These are phyloP conservation scores for Australoheros facetus DNA, from an alignment of 2,797 vertebrate genomes.

Conservation along the genomic window DNA sequence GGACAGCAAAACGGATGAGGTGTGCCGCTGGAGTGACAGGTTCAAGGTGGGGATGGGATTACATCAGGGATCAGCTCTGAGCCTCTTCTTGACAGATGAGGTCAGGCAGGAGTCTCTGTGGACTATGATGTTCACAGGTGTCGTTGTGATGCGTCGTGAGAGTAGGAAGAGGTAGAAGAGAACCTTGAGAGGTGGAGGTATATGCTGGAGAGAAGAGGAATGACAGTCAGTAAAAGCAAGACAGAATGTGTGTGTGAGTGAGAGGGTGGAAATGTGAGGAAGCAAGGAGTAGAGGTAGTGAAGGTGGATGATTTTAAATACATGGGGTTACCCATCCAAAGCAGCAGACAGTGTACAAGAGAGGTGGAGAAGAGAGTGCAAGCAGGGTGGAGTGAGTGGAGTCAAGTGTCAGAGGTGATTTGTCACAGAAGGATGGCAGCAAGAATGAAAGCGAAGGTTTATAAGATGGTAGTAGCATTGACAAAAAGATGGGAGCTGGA, in stretches of 20 bases:
- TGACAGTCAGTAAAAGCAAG: background rate
- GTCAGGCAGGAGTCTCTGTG: background rate
- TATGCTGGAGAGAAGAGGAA: background rate
- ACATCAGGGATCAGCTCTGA: constrained; percentile 5
- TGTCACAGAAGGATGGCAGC: too few relatives aligned
- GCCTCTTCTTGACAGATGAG: background rate
- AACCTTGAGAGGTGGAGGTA: background rate
- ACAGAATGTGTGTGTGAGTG: background rate
- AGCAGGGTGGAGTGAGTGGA: too few relatives aligned
- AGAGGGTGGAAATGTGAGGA: background rate
- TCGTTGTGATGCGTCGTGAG: background rate
- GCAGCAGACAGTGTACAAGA: too few relatives aligned
- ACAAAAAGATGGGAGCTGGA: too few relatives aligned
- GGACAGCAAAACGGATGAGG: background rate
- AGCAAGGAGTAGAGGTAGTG: too few relatives aligned
- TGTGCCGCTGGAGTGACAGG: background rate
- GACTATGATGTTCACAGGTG: background rate
- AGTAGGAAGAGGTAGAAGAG: background rate
- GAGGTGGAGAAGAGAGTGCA: too few relatives aligned
- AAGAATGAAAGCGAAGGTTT: too few relatives aligned
- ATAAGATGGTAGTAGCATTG: too few relatives aligned
- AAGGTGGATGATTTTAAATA: too few relatives aligned
- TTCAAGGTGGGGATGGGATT: background rate
- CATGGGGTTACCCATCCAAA: too few relatives aligned
- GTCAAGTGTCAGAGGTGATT: too few relatives aligned